Conservation (phyloP, 2,113 vertebrate species). For the Chaenogobius annularis region DNA sequence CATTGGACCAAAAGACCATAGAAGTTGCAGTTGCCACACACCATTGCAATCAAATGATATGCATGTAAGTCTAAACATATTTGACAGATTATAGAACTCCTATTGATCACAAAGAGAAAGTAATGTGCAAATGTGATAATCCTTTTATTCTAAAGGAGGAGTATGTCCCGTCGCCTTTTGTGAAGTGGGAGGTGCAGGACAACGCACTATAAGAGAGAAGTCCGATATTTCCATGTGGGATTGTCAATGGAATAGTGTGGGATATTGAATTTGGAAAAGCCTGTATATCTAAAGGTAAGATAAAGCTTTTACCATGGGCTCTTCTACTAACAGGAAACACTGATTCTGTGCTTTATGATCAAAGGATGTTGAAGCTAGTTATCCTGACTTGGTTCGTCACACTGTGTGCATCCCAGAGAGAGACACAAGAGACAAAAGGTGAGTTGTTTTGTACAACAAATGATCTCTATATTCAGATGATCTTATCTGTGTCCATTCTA, state of each 20-base stretch:
- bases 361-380: constrained; percentile 50
- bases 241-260: constrained; percentile 22
- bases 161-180: constrained; percentile 16
- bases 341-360: neutral
- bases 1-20: constrained; percentile 34
- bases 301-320: neutral
- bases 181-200: constrained; percentile 62
- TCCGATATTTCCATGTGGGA: constrained; percentile 36
- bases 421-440: constrained; percentile 68
- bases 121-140: constrained; percentile 12
- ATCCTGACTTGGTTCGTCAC: constrained; percentile 65
- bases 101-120: constrained; percentile 5
- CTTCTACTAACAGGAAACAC: neutral
- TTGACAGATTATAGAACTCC: constrained; percentile 25
- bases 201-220: constrained; percentile 59
- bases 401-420: constrained; percentile 58
- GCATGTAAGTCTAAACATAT: constrained; percentile 11
- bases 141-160: constrained; percentile 10
- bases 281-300: neutral
- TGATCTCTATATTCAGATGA: neutral
- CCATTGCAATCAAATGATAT: constrained; percentile 15
- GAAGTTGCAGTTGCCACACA: constrained; percentile 11
- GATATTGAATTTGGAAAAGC: constrained; percentile 12
- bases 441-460: constrained; percentile 4
- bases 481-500: neutral